Base-by-base conservation (phyloP, 1,140 invertebrate genomes). In the Ephestia elutella region DNA sequence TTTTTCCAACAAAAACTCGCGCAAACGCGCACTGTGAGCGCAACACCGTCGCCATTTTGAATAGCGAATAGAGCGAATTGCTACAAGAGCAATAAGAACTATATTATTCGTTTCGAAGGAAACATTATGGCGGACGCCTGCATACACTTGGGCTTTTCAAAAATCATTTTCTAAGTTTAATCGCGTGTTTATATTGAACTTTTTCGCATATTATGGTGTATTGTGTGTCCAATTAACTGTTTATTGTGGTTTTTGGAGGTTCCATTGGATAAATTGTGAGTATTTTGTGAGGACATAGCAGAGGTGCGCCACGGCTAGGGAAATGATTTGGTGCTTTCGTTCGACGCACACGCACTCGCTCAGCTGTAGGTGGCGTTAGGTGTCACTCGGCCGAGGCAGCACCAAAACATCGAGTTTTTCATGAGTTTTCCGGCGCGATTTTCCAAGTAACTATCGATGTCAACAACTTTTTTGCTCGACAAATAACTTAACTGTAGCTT, bases 271-370 rank as follows among this genome's bases (percentile, higher is more conserved):
- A 81, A 80, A 80, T 75, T 77, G 86, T 87, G 78, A 86, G 84
- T 87, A 88, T 87, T 85, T 83, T 80, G 80, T 80, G 72, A 78
- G 82, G 80, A 89, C 82, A 89, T 87, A 75, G 75, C 78, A 73
- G 84, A 83, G 84, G 81, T 87, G 86, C 86, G 87, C 87, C 86
- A 89, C 87, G 87, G 86, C 74, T 89, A 83, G 86, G 87, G 87
- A 89, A 89, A 89, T 89, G 87, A 88, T 86, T 89, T 88, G 87
- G 85, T 84, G 85, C 85, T 87, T 89, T 88, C 87, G 87, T 88
- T 85, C 79, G 87, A 89, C 87, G 87, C 87, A 88, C 75, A 89
- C 87, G 87, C 87, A 89, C 69, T 74, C 72, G 78, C 75, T 76
- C 84, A 87, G 86, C 85, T 88, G 73, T 88, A 89, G 87, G 87